Evolutionary conservation across 2,888 invertebrate species (phyloP).

Genomic region (Xanthia icteritia): DNA sequence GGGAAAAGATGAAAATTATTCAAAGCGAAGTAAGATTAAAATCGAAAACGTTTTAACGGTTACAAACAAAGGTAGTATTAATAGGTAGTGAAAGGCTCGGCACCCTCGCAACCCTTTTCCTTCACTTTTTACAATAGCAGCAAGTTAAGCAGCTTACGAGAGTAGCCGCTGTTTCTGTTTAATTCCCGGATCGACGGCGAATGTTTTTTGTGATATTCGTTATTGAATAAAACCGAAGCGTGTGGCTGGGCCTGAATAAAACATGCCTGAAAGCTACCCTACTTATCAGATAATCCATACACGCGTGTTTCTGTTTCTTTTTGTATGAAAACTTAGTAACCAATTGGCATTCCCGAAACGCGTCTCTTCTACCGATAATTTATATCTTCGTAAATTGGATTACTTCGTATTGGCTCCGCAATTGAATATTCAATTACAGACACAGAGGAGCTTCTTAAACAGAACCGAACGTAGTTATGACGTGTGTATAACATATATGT

Average conservation of each 20-base stretch:
- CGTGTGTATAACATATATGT: background rate
- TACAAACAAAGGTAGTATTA: constrained; percentile 32
- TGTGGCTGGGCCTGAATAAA: constrained; percentile 51
- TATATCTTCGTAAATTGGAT: constrained; percentile 48
- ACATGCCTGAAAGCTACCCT: constrained; percentile 49
- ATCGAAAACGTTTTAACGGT: constrained; percentile 8
- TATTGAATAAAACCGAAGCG: constrained; percentile 56
- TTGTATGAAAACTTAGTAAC: constrained; percentile 47
- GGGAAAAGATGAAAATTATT: constrained; percentile 1
- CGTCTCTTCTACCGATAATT: constrained; percentile 49
- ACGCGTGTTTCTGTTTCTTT: constrained; percentile 49
- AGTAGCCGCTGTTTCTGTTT: constrained; percentile 49
- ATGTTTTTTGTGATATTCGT: constrained; percentile 55
- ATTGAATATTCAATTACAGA: constrained; percentile 46
- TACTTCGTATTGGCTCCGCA: constrained; percentile 38
- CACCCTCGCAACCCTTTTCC: constrained; percentile 50
- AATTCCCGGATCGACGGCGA: constrained; percentile 53
- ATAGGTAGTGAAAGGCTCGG: constrained; percentile 21
- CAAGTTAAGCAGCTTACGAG: constrained; percentile 60
- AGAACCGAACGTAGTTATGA: background rate
- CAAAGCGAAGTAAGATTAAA: constrained; percentile 6
- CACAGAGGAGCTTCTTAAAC: constrained; percentile 8
- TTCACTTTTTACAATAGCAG: constrained; percentile 42
- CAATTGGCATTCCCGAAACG: constrained; percentile 37
- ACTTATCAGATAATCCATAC: constrained; percentile 56